phyloP scores from a whole-genome alignment of 2,113 vertebrate species.

The Deroptyus accipitrinus region DNA sequence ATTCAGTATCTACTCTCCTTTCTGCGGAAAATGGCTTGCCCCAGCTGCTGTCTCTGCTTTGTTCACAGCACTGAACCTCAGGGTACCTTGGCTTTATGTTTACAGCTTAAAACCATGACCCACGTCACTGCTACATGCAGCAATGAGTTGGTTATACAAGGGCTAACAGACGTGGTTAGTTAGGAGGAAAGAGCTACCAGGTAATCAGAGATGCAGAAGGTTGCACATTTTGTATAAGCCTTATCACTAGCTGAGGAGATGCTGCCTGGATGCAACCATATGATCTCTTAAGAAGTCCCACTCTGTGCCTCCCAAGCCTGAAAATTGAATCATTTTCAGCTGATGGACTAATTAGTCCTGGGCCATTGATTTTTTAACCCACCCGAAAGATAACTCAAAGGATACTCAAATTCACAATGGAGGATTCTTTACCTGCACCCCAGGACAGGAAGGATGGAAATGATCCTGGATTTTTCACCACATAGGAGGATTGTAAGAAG shows the following conservation, averaged over 20 bases:
- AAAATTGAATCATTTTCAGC: not conserved
- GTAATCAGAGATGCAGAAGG: constrained; percentile 7
- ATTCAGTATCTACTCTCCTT: not conserved
- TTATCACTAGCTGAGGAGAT: not conserved
- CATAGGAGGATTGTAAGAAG: not conserved
- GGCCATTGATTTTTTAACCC: not conserved
- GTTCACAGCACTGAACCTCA: not conserved
- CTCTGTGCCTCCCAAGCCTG: not conserved
- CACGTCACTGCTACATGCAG: not conserved
- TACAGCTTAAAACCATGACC: not conserved
- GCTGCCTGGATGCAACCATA: not conserved
- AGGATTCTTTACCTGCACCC: not conserved
- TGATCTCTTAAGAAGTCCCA: not conserved
- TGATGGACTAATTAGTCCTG: not conserved
- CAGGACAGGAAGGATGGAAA: not conserved
- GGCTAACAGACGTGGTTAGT: not conserved
- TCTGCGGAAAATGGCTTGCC: not conserved
- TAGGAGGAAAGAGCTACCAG: not conserved
- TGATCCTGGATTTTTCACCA: not conserved
- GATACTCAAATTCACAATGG: not conserved
- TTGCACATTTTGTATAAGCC: rapidly evolving
- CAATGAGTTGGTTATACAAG: not conserved
- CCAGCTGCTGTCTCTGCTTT: not conserved
- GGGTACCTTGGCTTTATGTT: constrained; percentile 29
- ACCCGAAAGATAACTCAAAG: not conserved